Base-by-base conservation (phyloP, 2,113 vertebrate genomes). In the Porphyrio hochstetteri region DNA sequence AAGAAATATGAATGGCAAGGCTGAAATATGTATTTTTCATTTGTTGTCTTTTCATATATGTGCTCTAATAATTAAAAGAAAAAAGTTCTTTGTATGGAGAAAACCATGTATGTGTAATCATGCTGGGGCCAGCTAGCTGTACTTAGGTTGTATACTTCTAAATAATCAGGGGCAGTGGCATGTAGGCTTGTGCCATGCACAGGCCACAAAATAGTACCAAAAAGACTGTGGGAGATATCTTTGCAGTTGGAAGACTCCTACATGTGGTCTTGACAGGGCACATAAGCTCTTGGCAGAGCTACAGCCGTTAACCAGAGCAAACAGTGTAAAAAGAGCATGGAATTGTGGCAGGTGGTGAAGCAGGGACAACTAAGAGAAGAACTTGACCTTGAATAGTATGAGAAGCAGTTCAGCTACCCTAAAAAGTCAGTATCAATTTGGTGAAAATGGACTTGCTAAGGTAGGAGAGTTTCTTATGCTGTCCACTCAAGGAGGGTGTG, bases 401-500 rank as follows among this genome's bases (percentile, higher is more conserved):
- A 50, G 17, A 50, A 40, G 35, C 42, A 18, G 15, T n/a, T 38
- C 42, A n/a, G 33, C 9, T 57, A 33, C 52, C 28, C 42, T 36
- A 52, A 2, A 10, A 10, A 20, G 20, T 64, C 63, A 70, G 42
- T 3, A 56, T 28, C 50, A 27, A 12, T 31, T 64, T 4, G 19
- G 28, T 5, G 20, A 42, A 50, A 55, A 16, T 14, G 11, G 65
- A 53, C 16, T 31, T 7, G 2, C 16, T 24, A 38, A 35, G 11
- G 31, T 2, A 31, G 36, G 50, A 55, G 38, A 46, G 10, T 31
- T 75, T 80, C 28, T n/a, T 57, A 33, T 57, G 29, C 23, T 1
- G 1, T 17, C 31, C 0, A 1, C 9, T 24, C 29, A 48, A 69
- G 33, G n/a, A 70, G 6, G 18, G 11, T 10, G 15, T 48, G 16